Evolutionary conservation across 2,888 invertebrate genomes (phyloP), one percentile per base, ranked within the genome.

Genomic region (Dorcus hopei): DNA sequence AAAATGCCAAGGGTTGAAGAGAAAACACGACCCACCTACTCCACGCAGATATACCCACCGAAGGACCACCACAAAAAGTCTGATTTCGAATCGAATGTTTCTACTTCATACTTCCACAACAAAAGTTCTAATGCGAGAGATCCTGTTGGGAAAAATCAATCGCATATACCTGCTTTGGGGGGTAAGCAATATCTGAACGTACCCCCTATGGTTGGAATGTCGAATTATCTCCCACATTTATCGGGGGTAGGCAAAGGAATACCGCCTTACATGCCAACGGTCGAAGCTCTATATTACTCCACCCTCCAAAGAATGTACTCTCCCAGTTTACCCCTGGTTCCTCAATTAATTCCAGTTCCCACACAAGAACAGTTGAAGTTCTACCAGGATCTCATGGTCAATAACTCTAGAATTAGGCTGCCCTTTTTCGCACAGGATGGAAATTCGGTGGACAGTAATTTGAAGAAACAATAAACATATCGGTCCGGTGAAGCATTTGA

Each of bases 381-480:
- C 62, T 81, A 81, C 69, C 81, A 83, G 65, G 83, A 85, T 63
- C 72, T 84, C 58, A 75, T 81, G 69, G 77, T 79, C 57, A 79
- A 72, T 55, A 73, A 69, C 58, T 62, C 70, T 8, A 65, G 74
- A 43, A 57, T 76, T 38, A 68, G 72, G 52, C 71, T 71, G 64
- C 74, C 74, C 4, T 76, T 73, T 64, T 57, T 57, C 11, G 41
- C 57, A 16, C 57, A 52, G 39, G 60, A 60, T 23, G 41, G 33
- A 42, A 42, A 16, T 6, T 49, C 33, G 38, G 38, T n/a, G 3
- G 38, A 49, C 49, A 33, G 26, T 4, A 49, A 49, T 9, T 16
- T 33, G 23, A 49, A 49, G 38, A 49, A 49, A 49, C 26, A 33
- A 33, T 49, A 49, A 49, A 26, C 45, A 45, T 45, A 45, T 45